Evolutionary conservation across 2,888 invertebrate species (phyloP).

Genomic region (Synergus umbraculus): DNA sequence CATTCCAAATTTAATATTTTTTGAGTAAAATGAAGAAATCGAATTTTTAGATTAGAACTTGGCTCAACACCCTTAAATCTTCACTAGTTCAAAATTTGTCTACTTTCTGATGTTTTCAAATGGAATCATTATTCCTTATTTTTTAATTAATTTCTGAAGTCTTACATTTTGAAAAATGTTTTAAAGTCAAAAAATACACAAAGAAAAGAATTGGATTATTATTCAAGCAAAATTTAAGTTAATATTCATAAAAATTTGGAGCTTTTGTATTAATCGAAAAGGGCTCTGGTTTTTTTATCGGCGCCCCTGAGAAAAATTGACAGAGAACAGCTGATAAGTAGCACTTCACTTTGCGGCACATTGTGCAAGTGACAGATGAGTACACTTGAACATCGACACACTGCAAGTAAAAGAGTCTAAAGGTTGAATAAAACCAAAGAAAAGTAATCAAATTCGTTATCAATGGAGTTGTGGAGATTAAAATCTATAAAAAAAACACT

Average conservation of each 20-base stretch:
- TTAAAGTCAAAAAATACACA: not conserved
- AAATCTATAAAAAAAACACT: constrained; percentile 8
- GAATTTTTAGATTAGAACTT: too few relatives aligned
- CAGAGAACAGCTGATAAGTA: constrained; percentile 9
- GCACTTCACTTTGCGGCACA: not conserved
- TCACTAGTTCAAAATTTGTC: too few relatives aligned
- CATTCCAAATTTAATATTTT: too few relatives aligned
- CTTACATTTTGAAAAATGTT: not conserved
- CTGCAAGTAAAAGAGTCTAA: not conserved
- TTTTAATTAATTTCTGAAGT: too few relatives aligned
- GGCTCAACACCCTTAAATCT: too few relatives aligned
- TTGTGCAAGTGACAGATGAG: not conserved
- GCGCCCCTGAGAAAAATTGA: constrained; percentile 19
- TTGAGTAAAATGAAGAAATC: too few relatives aligned
- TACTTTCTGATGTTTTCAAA: too few relatives aligned
- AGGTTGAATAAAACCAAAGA: not conserved
- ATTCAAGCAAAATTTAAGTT: not conserved
- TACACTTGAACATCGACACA: not conserved
- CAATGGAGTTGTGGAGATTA: constrained; percentile 22
- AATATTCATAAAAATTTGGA: not conserved
- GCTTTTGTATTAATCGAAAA: not conserved
- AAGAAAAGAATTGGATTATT: too few relatives aligned
- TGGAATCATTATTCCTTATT: too few relatives aligned
- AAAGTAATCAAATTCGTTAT: not conserved
- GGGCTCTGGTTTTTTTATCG: not conserved